Percentiles rank a stretch among this genome's conserved stretches.
These are phyloP conservation scores for Scomberomorus guttatus DNA, from an alignment of 2,797 vertebrate genomes.

Conservation along the genomic window DNA sequence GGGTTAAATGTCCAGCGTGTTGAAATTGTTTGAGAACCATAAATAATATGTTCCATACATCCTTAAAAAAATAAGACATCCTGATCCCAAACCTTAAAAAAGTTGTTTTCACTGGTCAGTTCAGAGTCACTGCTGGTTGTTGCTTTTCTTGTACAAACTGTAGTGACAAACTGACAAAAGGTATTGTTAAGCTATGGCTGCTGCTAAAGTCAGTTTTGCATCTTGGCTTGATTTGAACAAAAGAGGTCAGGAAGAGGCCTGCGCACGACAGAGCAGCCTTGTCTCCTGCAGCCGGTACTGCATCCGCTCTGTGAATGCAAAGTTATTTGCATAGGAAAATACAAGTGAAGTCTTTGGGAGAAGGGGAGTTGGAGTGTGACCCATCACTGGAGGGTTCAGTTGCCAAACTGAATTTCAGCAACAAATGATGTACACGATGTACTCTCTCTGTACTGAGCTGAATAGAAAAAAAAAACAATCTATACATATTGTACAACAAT, in stretches of 20 bases:
- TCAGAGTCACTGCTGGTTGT: background rate
- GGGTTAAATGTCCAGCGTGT: background rate
- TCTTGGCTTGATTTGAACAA: conserved; percentile 74
- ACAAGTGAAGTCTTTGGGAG: conserved; percentile 53
- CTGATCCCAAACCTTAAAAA: no score
- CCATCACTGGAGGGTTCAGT: conserved; percentile 3
- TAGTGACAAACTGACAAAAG: conserved; percentile 5
- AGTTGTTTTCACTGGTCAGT: background rate
- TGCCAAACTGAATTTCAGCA: conserved; percentile 4
- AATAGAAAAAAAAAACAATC: background rate
- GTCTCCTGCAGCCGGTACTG: conserved; percentile 57
- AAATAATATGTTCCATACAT: background rate
- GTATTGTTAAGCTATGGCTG: conserved; percentile 14
- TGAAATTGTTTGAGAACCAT: conserved; percentile 1
- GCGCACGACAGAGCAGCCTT: conserved; percentile 59
- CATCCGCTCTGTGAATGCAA: conserved; percentile 77
- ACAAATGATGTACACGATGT: background rate
- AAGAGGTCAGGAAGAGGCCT: conserved; percentile 59
- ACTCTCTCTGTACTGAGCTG: background rate
- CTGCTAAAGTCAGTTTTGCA: conserved; percentile 75
- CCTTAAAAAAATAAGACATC: no score
- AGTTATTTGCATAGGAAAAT: conserved; percentile 88
- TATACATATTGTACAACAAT: background rate
- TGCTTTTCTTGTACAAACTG: background rate
- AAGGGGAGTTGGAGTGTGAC: background rate